Base-by-base conservation (phyloP, 1,140 invertebrate species). In the Probaryconus sp. region DNA sequence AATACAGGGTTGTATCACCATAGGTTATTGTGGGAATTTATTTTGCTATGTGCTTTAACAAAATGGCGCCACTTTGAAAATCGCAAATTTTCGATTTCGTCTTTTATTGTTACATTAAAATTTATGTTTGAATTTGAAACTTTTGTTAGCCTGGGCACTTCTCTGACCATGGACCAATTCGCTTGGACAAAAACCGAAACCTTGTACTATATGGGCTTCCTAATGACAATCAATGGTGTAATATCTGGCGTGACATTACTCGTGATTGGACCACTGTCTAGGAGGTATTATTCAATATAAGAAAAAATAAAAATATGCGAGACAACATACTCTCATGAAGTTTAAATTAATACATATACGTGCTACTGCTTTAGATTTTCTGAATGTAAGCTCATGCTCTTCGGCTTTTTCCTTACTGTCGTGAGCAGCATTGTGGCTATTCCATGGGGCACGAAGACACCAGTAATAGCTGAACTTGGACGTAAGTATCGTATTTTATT, bases 91-190 rank as follows among this genome's bases (percentile, higher is more conserved):
- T n/a, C n/a, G n/a, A 72, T 64, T 65, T 43, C 5, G 17, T 24
- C 1, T 38, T 64, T 58, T 51, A 58, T 51, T 43, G 51, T 53
- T 60, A 70, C 38, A 30, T 68, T 21, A 20, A 55, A 63, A 24
- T 72, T 72, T 60, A 60, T 64, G 51, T 51, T 58, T 65, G 55
- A 61, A 73, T 65, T 67, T 64, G 42, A 64, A 73, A 65, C 40
- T 64, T 67, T 72, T 75, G 24, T 45, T 71, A 94, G 92, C 24
- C 89, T 97, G 63, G 94, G 92, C 24, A 96, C 95, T 7, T 91
- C 94, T 1, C 86, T 97, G 21, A 94, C 93, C 3, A 96, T 96
- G 93, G 94, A 97, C 82, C 94, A 96, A 89, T 96, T 96, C 87
- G 94, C 91, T 3, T 97, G 95, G 95, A 91, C 91, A 20, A 93